Conservation (phyloP, 2,888 invertebrate species). For the Panorpa germanica region DNA sequence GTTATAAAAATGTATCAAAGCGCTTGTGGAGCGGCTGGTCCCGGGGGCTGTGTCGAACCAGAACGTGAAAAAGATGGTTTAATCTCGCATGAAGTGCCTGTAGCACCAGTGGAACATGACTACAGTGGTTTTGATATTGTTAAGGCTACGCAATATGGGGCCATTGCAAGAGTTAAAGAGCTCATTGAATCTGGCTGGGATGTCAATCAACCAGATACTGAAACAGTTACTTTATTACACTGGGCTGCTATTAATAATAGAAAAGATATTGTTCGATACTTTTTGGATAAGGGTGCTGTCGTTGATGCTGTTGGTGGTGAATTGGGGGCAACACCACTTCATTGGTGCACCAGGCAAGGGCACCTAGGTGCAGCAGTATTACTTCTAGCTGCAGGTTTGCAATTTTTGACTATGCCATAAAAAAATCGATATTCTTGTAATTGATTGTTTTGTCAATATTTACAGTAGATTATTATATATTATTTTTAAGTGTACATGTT, state of each 20-base stretch:
- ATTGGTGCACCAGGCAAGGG: conserved; percentile 94
- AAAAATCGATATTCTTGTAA: too few relatives aligned
- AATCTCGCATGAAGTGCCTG: conserved; percentile 38
- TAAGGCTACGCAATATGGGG: conserved; percentile 93
- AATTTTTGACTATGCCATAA: too few relatives aligned
- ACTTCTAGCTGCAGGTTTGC: conserved; percentile 38
- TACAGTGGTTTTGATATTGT: conserved; percentile 81
- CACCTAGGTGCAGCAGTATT: conserved; percentile 62
- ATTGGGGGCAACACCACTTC: conserved; percentile 85
- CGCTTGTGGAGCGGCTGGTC: conserved; percentile 50
- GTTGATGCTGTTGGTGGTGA: conserved; percentile 95
- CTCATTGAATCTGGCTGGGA: conserved; percentile 84
- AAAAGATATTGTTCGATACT: conserved; percentile 76
- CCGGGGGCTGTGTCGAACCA: conserved; percentile 38
- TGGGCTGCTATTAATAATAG: conserved; percentile 99
- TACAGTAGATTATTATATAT: too few relatives aligned
- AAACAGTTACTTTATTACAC: conserved; percentile 93
- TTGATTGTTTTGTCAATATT: too few relatives aligned
- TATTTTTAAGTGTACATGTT: too few relatives aligned
- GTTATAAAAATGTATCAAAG: conserved; percentile 45
- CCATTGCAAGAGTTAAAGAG: conserved; percentile 62
- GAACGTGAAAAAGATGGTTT: conserved; percentile 41
- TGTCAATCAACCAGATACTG: conserved; percentile 84
- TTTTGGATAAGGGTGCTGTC: conserved; percentile 66
- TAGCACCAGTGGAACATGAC: conserved; percentile 44